Evolutionary conservation across 2,113 vertebrate species (phyloP).

Genomic region (Lepus europaeus): DNA sequence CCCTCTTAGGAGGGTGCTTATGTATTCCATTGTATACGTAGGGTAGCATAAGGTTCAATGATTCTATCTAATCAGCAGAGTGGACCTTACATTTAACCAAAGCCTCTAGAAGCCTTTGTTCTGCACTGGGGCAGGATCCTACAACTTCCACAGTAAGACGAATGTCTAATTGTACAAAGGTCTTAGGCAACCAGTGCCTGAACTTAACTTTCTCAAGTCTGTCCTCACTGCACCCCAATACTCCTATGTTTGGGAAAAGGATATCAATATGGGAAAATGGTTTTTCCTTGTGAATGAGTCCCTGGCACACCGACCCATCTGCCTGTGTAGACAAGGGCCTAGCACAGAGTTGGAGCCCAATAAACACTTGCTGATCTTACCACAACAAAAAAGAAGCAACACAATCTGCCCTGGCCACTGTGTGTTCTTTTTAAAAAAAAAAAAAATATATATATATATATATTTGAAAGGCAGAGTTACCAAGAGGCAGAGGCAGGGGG

Average conservation of each 20-base stretch:
- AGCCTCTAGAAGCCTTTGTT: slow-evolving; percentile 68
- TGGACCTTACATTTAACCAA: slow-evolving; percentile 60
- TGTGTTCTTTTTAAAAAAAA: background rate
- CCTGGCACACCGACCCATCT: background rate
- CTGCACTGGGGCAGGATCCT: slow-evolving; percentile 6
- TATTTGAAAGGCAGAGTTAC: too few relatives aligned
- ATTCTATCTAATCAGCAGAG: slow-evolving; percentile 74
- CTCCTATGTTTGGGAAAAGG: background rate
- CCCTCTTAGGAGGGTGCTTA: slow-evolving; percentile 71
- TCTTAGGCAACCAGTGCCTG: slow-evolving; percentile 20
- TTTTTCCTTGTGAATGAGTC: background rate
- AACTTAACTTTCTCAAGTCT: slow-evolving; percentile 55
- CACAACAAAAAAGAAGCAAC: background rate
- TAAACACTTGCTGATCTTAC: background rate
- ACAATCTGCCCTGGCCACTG: background rate
- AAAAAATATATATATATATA: too few relatives aligned
- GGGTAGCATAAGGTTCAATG: slow-evolving; percentile 81
- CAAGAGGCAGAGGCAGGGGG: too few relatives aligned
- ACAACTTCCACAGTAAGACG: slow-evolving; percentile 11
- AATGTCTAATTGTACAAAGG: slow-evolving; percentile 52
- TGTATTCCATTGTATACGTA: slow-evolving; percentile 70
- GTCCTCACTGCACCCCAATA: background rate
- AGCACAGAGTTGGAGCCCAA: background rate
- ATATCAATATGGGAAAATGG: background rate
- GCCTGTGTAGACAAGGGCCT: background rate